Evolutionary conservation across 2,113 vertebrate genomes (phyloP), one percentile per base, ranked within the genome.

Genomic region (Eretmochelys imbricata): DNA sequence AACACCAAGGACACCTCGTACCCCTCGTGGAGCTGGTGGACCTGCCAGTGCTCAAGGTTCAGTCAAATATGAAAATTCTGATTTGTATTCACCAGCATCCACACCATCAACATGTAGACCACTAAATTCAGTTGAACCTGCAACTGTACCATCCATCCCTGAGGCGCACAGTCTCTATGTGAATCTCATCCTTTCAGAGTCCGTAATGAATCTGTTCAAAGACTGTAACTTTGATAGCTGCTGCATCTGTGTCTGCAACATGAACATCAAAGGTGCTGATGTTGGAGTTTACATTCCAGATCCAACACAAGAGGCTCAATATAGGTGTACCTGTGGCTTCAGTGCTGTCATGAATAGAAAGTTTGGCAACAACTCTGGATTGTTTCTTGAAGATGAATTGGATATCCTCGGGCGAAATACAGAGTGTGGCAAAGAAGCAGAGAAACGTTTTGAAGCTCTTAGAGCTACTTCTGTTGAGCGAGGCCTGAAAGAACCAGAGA

Each of bases 201-300:
- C 99, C 0, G 99, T 99, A 94, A 99, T 99, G 99, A 99, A 99
- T 92, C 99, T 99, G 94, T 99, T 99, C 98, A 99, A 99, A 96
- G 99, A 99, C 98, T 99, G 99, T 97, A 99, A 99, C 98, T 99
- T 99, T 82, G 99, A 99, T 98, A 99, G 99, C 98, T 99, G 99
- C 98, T 99, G 99, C 98, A 98, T 99, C 96, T 99, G 99, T 51
- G 99, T 99, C 55, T 99, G 99, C 97, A 99, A 99, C 98, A 99
- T 99, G 99, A 99, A 99, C 98, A 99, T 99, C 96, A 99, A 99
- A 98, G 99, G 99, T 97, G 99, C 99, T 31, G 99, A 99, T 72
- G 99, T 99, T 95, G 99, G 99, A 81, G 99, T 99, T 96, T 99
- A 99, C 98, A 99, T 99, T 98, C 99, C 99, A 24, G 99, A 99